phyloP scores from a whole-genome alignment of 2,797 vertebrate genomes.

The Alosa sapidissima region DNA sequence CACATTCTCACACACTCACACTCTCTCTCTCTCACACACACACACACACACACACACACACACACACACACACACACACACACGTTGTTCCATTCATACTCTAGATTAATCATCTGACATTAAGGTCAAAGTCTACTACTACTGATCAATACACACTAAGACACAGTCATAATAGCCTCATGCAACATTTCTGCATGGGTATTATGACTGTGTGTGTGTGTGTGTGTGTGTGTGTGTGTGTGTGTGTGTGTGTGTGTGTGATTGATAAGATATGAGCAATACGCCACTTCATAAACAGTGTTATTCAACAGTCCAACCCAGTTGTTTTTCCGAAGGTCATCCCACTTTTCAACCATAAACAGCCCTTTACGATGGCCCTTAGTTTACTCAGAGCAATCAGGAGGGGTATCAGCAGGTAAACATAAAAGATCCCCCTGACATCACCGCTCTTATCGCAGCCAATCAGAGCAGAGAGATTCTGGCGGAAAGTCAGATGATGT shows the following conservation, averaged over 20 bases:
- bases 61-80: background rate
- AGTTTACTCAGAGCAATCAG: background rate
- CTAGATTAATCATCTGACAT: background rate
- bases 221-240: constrained; percentile 23
- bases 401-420: background rate
- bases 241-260: background rate
- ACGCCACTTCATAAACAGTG: too few species aligned
- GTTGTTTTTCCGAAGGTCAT: background rate
- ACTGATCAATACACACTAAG: background rate
- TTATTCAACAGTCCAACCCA: background rate
- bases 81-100: background rate
- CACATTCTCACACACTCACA: background rate
- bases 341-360: background rate
- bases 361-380: background rate
- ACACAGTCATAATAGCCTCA: too few species aligned
- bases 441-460: background rate
- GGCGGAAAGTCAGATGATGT: background rate
- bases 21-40: background rate
- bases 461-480: background rate
- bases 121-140: background rate
- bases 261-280: background rate
- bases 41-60: background rate
- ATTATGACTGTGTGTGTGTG: background rate
- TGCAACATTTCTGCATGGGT: background rate
- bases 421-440: background rate